Percentiles rank a stretch among this genome's conserved stretches.
Conservation (phyloP, 1,140 invertebrate species). For the Drosophila watanabei region DNA sequence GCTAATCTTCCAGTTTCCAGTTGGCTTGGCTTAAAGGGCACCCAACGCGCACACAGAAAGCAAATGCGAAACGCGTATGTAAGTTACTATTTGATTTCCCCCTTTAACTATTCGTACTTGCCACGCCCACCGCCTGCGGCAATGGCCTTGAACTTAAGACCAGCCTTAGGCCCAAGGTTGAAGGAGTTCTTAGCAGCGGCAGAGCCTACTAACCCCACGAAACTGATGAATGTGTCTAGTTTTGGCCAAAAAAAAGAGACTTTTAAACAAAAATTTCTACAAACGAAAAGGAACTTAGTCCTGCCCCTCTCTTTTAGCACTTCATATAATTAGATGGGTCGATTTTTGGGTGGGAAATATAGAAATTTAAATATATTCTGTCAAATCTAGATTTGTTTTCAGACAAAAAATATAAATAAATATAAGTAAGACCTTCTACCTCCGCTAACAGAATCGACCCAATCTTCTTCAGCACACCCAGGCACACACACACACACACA, state of each 20-base stretch:
- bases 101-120: constrained; percentile 3
- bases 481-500: constrained; percentile 25
- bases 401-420: no score
- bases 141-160: constrained; percentile 56
- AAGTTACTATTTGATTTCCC: constrained; percentile 58
- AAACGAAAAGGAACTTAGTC: constrained; percentile 6
- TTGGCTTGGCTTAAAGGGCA: constrained; percentile 78
- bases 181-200: constrained; percentile 25
- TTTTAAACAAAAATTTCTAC: not conserved
- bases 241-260: constrained; percentile 17
- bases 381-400: no score
- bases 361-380: not conserved
- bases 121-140: constrained; percentile 38
- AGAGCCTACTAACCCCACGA: constrained; percentile 57
- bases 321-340: constrained; percentile 11
- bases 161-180: constrained; percentile 7
- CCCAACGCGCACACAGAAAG: constrained; percentile 31
- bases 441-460: not conserved
- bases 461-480: not conserved
- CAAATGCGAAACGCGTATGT: constrained; percentile 51
- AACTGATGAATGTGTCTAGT: constrained; percentile 75
- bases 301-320: not conserved
- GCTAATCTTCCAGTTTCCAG: constrained; percentile 77
- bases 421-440: no score
- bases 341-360: not conserved